Conservation (phyloP, 2,888 invertebrate species). For the Cancer borealis region DNA sequence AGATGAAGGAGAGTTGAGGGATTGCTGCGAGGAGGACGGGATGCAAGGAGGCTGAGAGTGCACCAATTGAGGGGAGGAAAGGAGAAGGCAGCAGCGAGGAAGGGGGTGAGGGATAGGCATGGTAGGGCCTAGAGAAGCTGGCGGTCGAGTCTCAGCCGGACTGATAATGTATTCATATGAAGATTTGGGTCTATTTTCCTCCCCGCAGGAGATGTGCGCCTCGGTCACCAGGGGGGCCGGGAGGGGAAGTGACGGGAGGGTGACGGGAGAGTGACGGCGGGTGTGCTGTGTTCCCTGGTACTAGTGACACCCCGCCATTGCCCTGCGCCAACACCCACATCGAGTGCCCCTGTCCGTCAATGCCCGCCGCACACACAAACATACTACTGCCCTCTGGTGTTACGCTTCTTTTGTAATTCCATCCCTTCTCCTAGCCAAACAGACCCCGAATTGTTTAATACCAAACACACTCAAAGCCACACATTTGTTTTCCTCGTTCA, state of each 20-base stretch:
- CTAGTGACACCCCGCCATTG: neutral
- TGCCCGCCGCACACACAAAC: too few species aligned
- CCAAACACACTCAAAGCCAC: too few species aligned
- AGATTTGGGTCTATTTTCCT: constrained; percentile 67
- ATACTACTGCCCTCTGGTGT: too few species aligned
- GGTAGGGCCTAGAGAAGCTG: neutral
- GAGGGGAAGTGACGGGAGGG: constrained; percentile 36
- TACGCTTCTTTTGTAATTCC: too few species aligned
- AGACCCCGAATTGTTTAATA: too few species aligned
- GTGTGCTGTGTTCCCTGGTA: constrained; percentile 17
- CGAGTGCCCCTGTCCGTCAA: too few species aligned
- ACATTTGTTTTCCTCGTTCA: too few species aligned
- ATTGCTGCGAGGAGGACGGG: neutral
- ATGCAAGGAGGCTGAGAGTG: neutral
- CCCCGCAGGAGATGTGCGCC: constrained; percentile 56
- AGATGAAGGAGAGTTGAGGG: neutral
- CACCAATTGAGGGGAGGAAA: neutral
- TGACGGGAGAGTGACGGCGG: too few species aligned
- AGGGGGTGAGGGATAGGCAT: neutral
- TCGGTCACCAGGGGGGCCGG: constrained; percentile 25
- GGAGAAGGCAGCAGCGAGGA: neutral
- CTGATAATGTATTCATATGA: constrained; percentile 66
- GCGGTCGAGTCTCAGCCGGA: neutral
- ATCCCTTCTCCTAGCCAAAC: too few species aligned
- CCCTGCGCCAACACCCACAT: neutral